These are phyloP conservation scores for Atractosteus spatula DNA, from an alignment of 2,113 vertebrate genomes.

Conservation along the genomic window DNA sequence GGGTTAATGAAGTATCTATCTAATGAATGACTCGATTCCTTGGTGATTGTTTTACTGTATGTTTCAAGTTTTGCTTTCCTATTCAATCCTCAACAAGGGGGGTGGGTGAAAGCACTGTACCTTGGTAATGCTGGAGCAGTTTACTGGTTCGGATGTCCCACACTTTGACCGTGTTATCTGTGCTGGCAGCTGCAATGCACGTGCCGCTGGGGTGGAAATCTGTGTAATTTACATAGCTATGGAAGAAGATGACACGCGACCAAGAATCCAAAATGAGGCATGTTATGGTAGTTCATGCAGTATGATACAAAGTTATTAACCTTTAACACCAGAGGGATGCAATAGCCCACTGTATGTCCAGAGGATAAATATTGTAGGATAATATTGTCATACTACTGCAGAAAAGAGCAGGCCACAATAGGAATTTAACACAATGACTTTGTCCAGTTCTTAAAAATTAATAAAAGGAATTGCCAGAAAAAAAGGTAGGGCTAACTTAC, in stretches of 20 bases:
- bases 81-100: too few species aligned
- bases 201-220: conserved; percentile 93
- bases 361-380: too few species aligned
- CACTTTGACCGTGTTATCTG: conserved; percentile 89
- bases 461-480: too few species aligned
- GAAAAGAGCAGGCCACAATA: too few species aligned
- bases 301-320: neutral
- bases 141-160: conserved; percentile 92
- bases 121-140: conserved; percentile 89
- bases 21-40: too few species aligned
- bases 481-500: too few species aligned
- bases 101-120: conserved; percentile 45
- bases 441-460: too few species aligned
- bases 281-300: neutral
- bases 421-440: too few species aligned
- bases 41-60: too few species aligned
- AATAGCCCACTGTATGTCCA: neutral
- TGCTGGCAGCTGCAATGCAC: conserved; percentile 80
- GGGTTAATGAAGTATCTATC: too few species aligned
- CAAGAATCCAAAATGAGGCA: neutral
- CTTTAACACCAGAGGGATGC: neutral
- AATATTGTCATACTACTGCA: too few species aligned
- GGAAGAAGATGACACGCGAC: neutral
- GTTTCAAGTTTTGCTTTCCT: too few species aligned
- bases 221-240: conserved; percentile 81